phyloP scores from a whole-genome alignment of 2,888 invertebrate species.

The Euspilapteryx auroguttella region DNA sequence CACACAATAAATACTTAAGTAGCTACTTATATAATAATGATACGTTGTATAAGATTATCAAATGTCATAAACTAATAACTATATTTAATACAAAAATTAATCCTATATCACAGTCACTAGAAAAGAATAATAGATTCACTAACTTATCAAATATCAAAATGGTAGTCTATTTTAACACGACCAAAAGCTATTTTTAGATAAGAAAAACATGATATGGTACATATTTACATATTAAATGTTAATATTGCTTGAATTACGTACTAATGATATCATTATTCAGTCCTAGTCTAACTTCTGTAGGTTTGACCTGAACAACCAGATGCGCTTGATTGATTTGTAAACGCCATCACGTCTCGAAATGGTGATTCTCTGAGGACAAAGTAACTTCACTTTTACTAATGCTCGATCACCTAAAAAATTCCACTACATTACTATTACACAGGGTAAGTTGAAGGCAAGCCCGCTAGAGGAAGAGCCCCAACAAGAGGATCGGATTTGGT shows the following conservation, averaged over 20 bases:
- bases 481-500: no score
- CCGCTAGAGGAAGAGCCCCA: no score
- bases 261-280: constrained; percentile 39
- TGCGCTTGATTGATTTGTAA: constrained; percentile 42
- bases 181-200: no score
- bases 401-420: background rate
- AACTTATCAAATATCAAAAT: no score
- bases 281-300: constrained; percentile 38
- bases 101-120: constrained; percentile 60
- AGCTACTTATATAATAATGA: constrained; percentile 32
- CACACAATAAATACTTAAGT: constrained; percentile 40
- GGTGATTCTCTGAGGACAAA: constrained; percentile 42
- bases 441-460: no score
- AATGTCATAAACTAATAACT: no score
- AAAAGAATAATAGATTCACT: no score
- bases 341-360: constrained; percentile 41
- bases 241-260: constrained; percentile 52
- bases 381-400: constrained; percentile 3
- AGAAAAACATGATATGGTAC: no score
- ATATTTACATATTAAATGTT: constrained; percentile 41
- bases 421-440: no score
- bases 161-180: constrained; percentile 34
- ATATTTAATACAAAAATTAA: no score
- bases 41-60: constrained; percentile 58
- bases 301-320: constrained; percentile 49